Evolutionary conservation across 1,140 invertebrate species (phyloP), one percentile per base, ranked within the genome.

Genomic region (Scaptomyza montana): DNA sequence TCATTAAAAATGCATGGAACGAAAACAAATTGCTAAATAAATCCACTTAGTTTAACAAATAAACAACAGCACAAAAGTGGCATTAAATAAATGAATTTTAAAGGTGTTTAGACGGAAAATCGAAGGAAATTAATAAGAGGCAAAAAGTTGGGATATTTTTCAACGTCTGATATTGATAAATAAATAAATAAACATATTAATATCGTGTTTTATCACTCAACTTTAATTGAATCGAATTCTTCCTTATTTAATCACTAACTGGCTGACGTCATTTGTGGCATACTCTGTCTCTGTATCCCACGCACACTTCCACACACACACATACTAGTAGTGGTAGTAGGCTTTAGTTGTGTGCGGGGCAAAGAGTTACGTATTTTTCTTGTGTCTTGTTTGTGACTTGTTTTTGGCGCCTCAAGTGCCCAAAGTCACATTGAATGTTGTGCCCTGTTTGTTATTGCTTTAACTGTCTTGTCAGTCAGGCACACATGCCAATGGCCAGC

Each of bases 381-480:
- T 21, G 25, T 59, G 47, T 68, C 47, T 62, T 25, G 21, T 25
- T 25, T 45, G 67, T 73, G 68, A 63, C 47, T 50, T 72, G 61
- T 74, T 73, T 72, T 64, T 73, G 70, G 70, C 70, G 64, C 70
- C 72, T 72, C 33, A 56, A 60, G 79, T 78, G 73, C 50, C 49
- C 50, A 67, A 73, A 73, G 51, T 49, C 72, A 54, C 60, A 74
- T 82, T 82, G 80, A 85, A 77, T 84, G 41, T 46, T 80, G 30
- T 84, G 73, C 73, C 49, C 65, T 84, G 76, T 84, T 70, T 71
- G 12, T 43, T 65, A 36, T 55, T 70, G 50, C 16, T 51, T 66
- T 53, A 21, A 55, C 60, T 64, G 51, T 67, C 47, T 72, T 85
- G 80, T 43, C 39, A 43, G 39, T 77, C 77, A 80, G 80, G 61